Conservation (phyloP, 1,140 invertebrate genomes). For the Acromyrmex charruanus region DNA sequence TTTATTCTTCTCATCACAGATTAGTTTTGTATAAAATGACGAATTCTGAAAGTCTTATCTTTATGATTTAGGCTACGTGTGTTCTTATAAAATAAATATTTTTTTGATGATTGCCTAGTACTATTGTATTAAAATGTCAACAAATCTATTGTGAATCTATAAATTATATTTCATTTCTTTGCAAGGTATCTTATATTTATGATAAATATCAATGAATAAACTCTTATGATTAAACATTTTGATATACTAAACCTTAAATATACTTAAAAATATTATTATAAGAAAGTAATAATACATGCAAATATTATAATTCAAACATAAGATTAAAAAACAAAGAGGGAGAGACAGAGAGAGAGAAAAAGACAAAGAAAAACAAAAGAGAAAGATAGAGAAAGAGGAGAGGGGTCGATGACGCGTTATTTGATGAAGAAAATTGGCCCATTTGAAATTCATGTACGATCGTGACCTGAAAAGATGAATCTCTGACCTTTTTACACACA, state of each 20-base stretch:
- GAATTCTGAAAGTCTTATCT: not conserved
- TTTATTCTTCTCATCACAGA: not conserved
- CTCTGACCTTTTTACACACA: constrained; percentile 82
- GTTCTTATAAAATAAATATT: not conserved
- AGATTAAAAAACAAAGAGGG: not conserved
- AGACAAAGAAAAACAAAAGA: not conserved
- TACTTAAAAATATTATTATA: not conserved
- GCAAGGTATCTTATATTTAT: not conserved
- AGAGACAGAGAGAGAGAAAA: not conserved
- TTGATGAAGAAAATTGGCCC: constrained; percentile 79
- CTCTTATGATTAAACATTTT: not conserved
- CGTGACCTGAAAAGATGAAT: constrained; percentile 84
- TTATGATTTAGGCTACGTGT: not conserved
- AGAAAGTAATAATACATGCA: not conserved
- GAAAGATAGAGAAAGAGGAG: not conserved
- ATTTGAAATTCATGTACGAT: constrained; percentile 86
- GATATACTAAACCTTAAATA: too few species aligned
- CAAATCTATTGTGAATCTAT: not conserved
- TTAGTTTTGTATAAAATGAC: not conserved
- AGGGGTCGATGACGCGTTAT: constrained; percentile 57
- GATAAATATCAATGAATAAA: not conserved
- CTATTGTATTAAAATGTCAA: not conserved
- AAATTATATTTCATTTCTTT: not conserved
- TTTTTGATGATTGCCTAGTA: not conserved
- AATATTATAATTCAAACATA: not conserved